A percentile compares a stretch with the other conserved stretches of the same genome.
These are phyloP conservation scores for Acrocephalus scirpaceus DNA, from an alignment of 2,797 vertebrate genomes.

Conservation along the genomic window DNA sequence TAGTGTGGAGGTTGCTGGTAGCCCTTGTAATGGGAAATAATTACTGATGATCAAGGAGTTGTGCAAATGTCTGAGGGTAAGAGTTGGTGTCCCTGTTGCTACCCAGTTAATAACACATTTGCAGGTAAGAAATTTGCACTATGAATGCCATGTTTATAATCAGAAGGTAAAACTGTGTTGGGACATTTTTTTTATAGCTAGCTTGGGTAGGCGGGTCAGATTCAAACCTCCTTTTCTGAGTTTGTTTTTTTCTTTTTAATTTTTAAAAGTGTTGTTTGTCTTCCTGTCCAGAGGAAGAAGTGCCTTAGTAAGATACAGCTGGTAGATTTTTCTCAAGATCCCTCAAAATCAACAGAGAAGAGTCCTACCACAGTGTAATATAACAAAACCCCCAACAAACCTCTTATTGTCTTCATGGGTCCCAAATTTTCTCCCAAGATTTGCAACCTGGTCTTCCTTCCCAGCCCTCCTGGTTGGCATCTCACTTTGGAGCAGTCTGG, in stretches of 20 bases:
- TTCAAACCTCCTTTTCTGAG: neutral
- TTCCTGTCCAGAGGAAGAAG: neutral
- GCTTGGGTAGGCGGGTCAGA: neutral
- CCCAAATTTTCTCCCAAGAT: neutral
- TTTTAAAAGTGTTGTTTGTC: neutral
- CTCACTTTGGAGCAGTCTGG: neutral
- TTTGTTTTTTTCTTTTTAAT: too few relatives aligned
- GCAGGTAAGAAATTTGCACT: neutral
- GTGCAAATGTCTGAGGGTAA: neutral
- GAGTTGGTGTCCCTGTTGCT: neutral
- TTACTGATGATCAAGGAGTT: neutral
- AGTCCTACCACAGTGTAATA: neutral
- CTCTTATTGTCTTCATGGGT: fast-evolving
- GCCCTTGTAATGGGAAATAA: neutral
- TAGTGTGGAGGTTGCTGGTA: neutral
- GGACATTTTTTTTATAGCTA: neutral
- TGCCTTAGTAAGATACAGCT: neutral
- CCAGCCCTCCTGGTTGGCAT: neutral
- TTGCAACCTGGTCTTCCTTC: neutral
- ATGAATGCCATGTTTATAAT: neutral
- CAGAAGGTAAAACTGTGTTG: neutral
- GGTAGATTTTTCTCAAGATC: neutral
- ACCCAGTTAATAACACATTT: neutral
- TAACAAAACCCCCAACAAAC: neutral
- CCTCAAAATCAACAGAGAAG: neutral